Evolutionary conservation across 2,113 vertebrate genomes (phyloP).

Genomic region (Phodopus roborovskii): DNA sequence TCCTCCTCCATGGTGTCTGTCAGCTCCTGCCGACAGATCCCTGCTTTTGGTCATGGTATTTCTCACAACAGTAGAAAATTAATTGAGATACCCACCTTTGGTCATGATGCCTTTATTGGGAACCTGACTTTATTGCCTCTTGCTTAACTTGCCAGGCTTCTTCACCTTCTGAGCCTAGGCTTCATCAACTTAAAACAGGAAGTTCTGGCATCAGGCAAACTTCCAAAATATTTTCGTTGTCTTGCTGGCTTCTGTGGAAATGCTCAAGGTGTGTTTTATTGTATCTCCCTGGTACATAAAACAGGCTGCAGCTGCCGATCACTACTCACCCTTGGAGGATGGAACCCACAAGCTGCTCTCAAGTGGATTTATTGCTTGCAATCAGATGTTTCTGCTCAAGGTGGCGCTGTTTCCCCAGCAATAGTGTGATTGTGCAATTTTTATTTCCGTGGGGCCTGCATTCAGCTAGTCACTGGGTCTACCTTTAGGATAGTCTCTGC

Average conservation of each 20-base stretch:
- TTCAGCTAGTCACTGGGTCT: neutral
- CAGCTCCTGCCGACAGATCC: neutral
- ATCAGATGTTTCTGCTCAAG: conserved; percentile 76
- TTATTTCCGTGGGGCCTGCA: neutral
- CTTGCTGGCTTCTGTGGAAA: neutral
- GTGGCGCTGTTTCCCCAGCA: conserved; percentile 82
- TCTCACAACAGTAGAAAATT: neutral
- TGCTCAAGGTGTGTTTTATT: neutral
- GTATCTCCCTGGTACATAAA: neutral
- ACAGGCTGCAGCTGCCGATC: neutral
- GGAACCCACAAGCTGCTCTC: neutral
- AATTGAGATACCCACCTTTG: neutral
- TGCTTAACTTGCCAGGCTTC: neutral
- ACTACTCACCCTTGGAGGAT: neutral
- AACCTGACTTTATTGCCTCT: neutral
- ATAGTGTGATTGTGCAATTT: neutral
- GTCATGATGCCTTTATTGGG: neutral
- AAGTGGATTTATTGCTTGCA: conserved; percentile 52
- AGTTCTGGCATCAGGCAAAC: neutral
- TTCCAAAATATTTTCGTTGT: neutral
- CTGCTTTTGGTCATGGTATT: neutral
- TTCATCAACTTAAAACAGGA: neutral
- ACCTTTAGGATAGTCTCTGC: neutral
- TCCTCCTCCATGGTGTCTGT: neutral
- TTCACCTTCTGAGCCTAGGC: neutral